Evolutionary conservation across 1,140 invertebrate species (phyloP), one percentile per base, ranked within the genome.

Genomic region (Riptortus pedestris): DNA sequence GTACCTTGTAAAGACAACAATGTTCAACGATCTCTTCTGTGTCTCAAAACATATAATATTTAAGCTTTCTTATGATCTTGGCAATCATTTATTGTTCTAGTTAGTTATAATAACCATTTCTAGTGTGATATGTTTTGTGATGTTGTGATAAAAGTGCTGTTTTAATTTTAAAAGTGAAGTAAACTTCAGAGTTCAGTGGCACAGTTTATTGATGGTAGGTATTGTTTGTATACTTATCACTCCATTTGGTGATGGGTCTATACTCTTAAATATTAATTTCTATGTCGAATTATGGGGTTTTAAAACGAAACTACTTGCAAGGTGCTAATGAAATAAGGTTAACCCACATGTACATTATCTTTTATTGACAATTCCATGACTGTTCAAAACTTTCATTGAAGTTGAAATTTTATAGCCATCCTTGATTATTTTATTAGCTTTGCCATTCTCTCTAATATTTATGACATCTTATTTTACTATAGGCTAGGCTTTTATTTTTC

Each of bases 201-300:
- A 45, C 60, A 43, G 31, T 43, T n/a, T 62, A 45, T 62, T 33
- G 60, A 45, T 67, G 72, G 24, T 83, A 80, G 81, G 80, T 84
- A 31, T 66, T 79, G 43, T 72, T 79, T 65, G 71, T 75, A 11
- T 63, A 67, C 60, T 55, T 43, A 27, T 20, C 38, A 9, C 26
- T 29, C 26, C n/a, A n/a, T n/a, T n/a, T n/a, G n/a, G n/a, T n/a
- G n/a, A n/a, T n/a, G n/a, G n/a, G n/a, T n/a, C n/a, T n/a, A n/a
- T n/a, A n/a, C n/a, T n/a, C n/a, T n/a, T n/a, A n/a, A n/a, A n/a
- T n/a, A n/a, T n/a, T n/a, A n/a, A n/a, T n/a, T n/a, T n/a, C n/a
- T n/a, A n/a, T n/a, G n/a, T n/a, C n/a, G n/a, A n/a, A n/a, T n/a
- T n/a, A n/a, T n/a, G n/a, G n/a, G n/a, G n/a, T n/a, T n/a, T n/a